Conservation (phyloP, 23 tunicate genomes). For the Corella eumyota region DNA sequence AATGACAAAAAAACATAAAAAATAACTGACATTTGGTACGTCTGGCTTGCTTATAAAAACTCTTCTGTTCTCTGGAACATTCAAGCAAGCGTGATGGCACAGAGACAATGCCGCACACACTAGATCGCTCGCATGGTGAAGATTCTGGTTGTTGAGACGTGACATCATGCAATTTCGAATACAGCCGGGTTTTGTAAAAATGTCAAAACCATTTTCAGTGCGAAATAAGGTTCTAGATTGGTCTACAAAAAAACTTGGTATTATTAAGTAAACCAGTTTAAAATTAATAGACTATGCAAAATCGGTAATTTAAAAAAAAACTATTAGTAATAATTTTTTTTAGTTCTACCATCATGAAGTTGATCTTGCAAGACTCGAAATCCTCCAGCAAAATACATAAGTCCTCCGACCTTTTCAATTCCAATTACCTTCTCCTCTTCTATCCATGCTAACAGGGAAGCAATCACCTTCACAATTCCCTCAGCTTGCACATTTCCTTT, state of each 20-base stretch:
- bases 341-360: conserved; percentile 26
- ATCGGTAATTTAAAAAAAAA: too few relatives aligned
- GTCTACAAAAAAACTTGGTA: conserved; percentile 23
- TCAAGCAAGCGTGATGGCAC: conserved; percentile 33
- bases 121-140: conserved; percentile 28
- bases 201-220: conserved; percentile 50
- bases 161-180: conserved; percentile 20
- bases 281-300: not conserved
- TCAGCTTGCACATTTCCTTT: conserved; percentile 25
- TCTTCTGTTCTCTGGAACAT: conserved; percentile 37
- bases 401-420: conserved; percentile 12
- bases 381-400: conserved; percentile 65
- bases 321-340: too few relatives aligned
- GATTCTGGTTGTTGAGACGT: not conserved
- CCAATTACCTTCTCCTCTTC: conserved; percentile 11
- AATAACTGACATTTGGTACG: conserved; percentile 28
- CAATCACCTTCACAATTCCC: conserved; percentile 31
- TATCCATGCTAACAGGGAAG: conserved; percentile 14
- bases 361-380: conserved; percentile 35
- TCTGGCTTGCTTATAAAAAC: conserved; percentile 9
- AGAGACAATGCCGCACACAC: conserved; percentile 34
- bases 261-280: not conserved
- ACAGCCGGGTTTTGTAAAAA: conserved; percentile 31
- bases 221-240: conserved; percentile 65
- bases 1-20: not conserved